Evolutionary conservation across 2,113 vertebrate genomes (phyloP), one percentile per base, ranked within the genome.

Genomic region (Ranitomeya imitator): DNA sequence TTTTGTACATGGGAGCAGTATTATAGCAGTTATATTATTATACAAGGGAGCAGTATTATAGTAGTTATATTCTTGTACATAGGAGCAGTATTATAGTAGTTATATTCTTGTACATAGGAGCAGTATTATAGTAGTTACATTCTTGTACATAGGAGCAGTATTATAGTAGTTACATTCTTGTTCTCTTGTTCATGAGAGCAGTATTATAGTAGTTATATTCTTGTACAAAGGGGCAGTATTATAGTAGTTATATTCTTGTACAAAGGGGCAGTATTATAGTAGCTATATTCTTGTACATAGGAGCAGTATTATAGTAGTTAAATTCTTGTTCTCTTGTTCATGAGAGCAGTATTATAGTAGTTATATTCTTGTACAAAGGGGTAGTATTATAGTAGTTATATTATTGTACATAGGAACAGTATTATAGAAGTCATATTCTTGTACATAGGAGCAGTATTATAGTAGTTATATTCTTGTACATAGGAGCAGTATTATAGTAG

Each of bases 111-210:
- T 69, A 69, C 11, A 69, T 69, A 69, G 65, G 65, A 14, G 67
- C 67, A 71, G 67, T 71, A 71, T 71, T 71, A 71, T 71, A 71
- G 67, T 71, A 71, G 67, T 71, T 71, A 71, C 31, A 71, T 71
- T 31, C 23, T 71, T 71, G 67, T 31, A 71, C 9, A 71, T 71
- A 71, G 3, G 67, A 15, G 26, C 67, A 71, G 67, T 31, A 71
- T 31, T 71, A 71, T 71, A 71, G 67, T 71, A 71, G 23, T 71
- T 71, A 71, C 31, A 71, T 71, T 71, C 67, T 71, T 71, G 67
- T 71, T 31, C 13, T 71, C 67, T 71, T 71, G 67, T 71, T 31
- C 13, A 71, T 26, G 31, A 23, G 67, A 26, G 26, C 26, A 31
- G 26, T 31, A 31, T 31, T 31, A 31, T 31, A 31, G 26, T 31